These are phyloP conservation scores for Bombus vancouverensis DNA, from an alignment of 1,140 invertebrate species.

Conservation along the genomic window DNA sequence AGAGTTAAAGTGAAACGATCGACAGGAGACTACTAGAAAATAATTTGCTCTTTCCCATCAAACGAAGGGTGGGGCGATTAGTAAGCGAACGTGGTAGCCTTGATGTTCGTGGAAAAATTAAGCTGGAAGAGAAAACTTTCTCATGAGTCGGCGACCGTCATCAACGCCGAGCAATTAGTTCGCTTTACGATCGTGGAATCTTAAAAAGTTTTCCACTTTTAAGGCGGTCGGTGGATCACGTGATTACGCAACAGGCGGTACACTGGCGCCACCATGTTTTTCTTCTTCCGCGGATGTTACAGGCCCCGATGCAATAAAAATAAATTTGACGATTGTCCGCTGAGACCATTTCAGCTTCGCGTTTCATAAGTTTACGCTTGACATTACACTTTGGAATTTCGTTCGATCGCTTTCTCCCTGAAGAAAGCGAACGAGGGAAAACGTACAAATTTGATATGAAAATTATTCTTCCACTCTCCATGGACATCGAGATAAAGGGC, in stretches of 20 bases:
- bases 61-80: neutral
- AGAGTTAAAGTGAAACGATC: neutral
- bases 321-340: conserved; percentile 31
- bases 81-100: neutral
- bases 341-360: neutral
- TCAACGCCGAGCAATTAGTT: conserved; percentile 16
- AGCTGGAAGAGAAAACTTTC: conserved; percentile 37
- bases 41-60: conserved; percentile 7
- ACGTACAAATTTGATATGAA: neutral
- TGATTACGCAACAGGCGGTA: neutral
- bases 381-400: neutral
- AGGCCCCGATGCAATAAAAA: neutral
- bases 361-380: conserved; percentile 19
- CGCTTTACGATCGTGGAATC: conserved; percentile 21
- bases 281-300: too few species aligned
- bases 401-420: neutral
- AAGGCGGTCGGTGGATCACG: neutral
- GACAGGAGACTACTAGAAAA: neutral
- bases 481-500: neutral
- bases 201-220: conserved; percentile 15
- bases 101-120: conserved; percentile 34
- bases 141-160: neutral
- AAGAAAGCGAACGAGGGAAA: neutral
- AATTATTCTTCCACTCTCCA: neutral
- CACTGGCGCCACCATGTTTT: neutral